Base-by-base conservation (phyloP, 2,797 vertebrate genomes). In the Florisuga fusca region DNA sequence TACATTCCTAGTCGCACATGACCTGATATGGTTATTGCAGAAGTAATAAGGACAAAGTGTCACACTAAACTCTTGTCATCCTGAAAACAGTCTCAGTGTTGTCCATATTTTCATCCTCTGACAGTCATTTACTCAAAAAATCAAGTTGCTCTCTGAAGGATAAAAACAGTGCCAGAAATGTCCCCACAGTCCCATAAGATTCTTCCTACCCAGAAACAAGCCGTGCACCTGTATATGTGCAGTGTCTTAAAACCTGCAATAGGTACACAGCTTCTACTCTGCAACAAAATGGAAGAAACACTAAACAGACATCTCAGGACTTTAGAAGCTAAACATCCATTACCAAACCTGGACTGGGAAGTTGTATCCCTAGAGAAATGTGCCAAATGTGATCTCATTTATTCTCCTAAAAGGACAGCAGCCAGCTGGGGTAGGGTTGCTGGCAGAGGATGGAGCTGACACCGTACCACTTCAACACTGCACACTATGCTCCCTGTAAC, bases 301-400 rank as follows among this genome's bases (percentile, higher is more conserved):
- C 90, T 58, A 68, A 89, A 78, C 38, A 90, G 51, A 12, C 31
- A 79, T 25, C 21, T 84, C 29, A 83, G 61, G 41, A 92, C 23
- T 82, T 36, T 20, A 76, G 69, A 22, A 85, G 17, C 61, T 81
- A 54, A 91, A 83, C 25, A 91, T 29, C 23, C 58, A 84, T 88
- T 83, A 43, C 58, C 33, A 81, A 63, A 64, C 55, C 58, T 91
- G 51, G 54, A 75, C 58, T 90, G 36, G 36, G 22, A 91, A 78
- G 51, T 36, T 63, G n/a, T 58, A 86, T 90, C 84, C 66, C 90
- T 88, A 26, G 74, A 96, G 91, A 92, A 95, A 81, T 68, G 54
- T 67, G 89, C 90, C 95, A 95, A 96, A 93, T 1, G 8, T 94
- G 80, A 96, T 62, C 33, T 96, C 72, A 93, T 87, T 89, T 66